phyloP scores from a whole-genome alignment of 2,888 invertebrate species.

The Platycheirus albimanus region DNA sequence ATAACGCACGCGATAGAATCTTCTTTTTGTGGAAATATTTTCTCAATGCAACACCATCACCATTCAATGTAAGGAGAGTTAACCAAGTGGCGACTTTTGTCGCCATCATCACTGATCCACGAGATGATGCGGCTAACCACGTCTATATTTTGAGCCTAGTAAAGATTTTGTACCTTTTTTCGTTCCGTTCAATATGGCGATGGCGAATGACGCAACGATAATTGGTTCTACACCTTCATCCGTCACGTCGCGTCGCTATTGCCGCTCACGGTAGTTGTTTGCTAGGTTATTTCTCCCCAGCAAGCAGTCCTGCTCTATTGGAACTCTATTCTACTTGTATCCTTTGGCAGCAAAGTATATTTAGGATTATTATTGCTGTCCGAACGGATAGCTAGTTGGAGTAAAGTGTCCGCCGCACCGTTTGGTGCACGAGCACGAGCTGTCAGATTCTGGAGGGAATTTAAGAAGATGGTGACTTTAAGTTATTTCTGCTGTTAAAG shows the following conservation, averaged over 20 bases:
- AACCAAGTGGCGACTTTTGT: conserved; percentile 63
- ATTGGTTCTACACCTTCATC: conserved; percentile 51
- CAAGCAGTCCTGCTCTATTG: not conserved
- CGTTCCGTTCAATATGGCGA: conserved; percentile 66
- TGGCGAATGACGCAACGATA: conserved; percentile 70
- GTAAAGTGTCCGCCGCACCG: not conserved
- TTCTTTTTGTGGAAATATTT: conserved; percentile 56
- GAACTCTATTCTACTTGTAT: conserved; percentile 1
- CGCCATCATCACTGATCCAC: conserved; percentile 54
- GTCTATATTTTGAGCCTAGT: conserved; percentile 61
- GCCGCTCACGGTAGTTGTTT: conserved; percentile 27
- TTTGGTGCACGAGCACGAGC: conserved; percentile 31
- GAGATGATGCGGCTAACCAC: conserved; percentile 53
- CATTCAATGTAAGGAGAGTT: conserved; percentile 11
- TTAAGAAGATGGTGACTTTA: conserved; percentile 33
- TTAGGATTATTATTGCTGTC: conserved; percentile 46
- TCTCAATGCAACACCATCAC: conserved; percentile 41
- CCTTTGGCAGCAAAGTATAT: conserved; percentile 33
- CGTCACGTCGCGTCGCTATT: not conserved
- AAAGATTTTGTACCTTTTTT: conserved; percentile 46
- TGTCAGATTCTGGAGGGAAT: conserved; percentile 47
- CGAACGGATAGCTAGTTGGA: not conserved
- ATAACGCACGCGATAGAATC: conserved; percentile 72
- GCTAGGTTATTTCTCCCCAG: conserved; percentile 18
- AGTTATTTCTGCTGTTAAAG: not conserved